Evolutionary conservation across 2,113 vertebrate genomes (phyloP).

Genomic region (Thamnaconus septentrionalis): DNA sequence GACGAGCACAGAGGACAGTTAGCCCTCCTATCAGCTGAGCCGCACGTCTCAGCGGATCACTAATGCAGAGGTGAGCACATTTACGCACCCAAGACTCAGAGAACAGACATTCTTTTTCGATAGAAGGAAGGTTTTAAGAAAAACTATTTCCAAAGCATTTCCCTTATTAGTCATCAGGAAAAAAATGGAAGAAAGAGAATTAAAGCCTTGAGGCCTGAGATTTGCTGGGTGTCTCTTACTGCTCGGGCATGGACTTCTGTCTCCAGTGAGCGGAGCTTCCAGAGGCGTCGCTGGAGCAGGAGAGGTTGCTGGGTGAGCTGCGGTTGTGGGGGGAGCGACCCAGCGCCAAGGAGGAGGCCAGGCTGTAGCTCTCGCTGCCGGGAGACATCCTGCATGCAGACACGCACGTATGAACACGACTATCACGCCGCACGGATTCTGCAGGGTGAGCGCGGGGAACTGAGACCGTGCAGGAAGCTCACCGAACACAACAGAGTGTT

Average conservation of each 20-base stretch:
- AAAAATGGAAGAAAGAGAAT: too few relatives aligned
- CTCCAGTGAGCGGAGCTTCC: conserved; percentile 88
- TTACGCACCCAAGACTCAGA: not conserved
- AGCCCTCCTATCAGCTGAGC: not conserved
- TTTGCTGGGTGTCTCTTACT: conserved; percentile 76
- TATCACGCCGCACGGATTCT: too few relatives aligned
- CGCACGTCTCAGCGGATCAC: too few relatives aligned
- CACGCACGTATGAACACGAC: conserved; percentile 3
- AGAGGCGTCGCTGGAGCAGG: conserved; percentile 91
- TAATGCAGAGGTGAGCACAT: too few relatives aligned
- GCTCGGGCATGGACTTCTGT: conserved; percentile 98
- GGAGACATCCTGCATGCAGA: conserved; percentile 85
- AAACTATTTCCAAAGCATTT: too few relatives aligned
- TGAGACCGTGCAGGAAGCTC: too few relatives aligned
- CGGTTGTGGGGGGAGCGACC: conserved; percentile 91
- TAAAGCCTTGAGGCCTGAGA: not conserved
- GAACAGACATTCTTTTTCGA: not conserved
- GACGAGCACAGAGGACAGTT: not conserved
- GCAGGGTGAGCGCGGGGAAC: too few relatives aligned
- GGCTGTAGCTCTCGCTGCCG: conserved; percentile 90
- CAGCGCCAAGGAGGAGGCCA: conserved; percentile 88
- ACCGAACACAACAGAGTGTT: too few relatives aligned
- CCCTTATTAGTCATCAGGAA: too few relatives aligned
- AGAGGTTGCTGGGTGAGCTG: conserved; percentile 94
- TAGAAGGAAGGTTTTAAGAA: too few relatives aligned